A percentile compares a stretch with the other conserved stretches of the same genome.
Conservation (phyloP, 2,888 invertebrate genomes). For the Danaus chrysippus region DNA sequence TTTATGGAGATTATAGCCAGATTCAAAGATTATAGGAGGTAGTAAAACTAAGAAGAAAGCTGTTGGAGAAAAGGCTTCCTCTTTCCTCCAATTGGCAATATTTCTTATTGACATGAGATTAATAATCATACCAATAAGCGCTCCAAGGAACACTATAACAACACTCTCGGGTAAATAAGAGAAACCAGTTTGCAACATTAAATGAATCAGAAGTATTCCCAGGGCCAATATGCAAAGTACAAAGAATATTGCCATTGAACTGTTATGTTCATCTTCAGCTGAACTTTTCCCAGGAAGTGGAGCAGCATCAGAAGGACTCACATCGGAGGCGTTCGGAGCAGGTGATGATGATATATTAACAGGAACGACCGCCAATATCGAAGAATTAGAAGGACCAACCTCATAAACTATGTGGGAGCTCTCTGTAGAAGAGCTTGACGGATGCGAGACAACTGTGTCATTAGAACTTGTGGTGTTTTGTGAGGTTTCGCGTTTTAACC, state of each 20-base stretch:
- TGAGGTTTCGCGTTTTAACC: conserved; percentile 53
- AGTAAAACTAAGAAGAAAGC: conserved; percentile 97
- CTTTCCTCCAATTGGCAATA: conserved; percentile 96
- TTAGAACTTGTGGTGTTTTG: conserved; percentile 50
- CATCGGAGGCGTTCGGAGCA: conserved; percentile 60
- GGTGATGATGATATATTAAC: conserved; percentile 58
- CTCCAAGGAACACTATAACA: conserved; percentile 97
- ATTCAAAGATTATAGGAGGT: conserved; percentile 99
- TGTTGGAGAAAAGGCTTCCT: conserved; percentile 98
- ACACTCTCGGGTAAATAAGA: conserved; percentile 98
- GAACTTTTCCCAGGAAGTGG: conserved; percentile 92
- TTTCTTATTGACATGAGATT: conserved; percentile 93
- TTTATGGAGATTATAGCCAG: conserved; percentile 99
- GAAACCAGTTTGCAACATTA: conserved; percentile 96
- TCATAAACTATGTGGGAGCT: conserved; percentile 53
- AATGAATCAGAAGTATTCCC: conserved; percentile 95
- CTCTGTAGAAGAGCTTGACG: conserved; percentile 51
- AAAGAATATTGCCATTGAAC: conserved; percentile 98
- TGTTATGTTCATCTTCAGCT: conserved; percentile 97
- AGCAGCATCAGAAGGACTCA: conserved; percentile 85
- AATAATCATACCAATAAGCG: conserved; percentile 93
- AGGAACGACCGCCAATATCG: conserved; percentile 51
- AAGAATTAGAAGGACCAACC: conserved; percentile 54
- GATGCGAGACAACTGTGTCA: conserved; percentile 45
- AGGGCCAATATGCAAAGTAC: conserved; percentile 96